Base-by-base conservation (phyloP, 2,888 invertebrate species). In the Antitype chi region DNA sequence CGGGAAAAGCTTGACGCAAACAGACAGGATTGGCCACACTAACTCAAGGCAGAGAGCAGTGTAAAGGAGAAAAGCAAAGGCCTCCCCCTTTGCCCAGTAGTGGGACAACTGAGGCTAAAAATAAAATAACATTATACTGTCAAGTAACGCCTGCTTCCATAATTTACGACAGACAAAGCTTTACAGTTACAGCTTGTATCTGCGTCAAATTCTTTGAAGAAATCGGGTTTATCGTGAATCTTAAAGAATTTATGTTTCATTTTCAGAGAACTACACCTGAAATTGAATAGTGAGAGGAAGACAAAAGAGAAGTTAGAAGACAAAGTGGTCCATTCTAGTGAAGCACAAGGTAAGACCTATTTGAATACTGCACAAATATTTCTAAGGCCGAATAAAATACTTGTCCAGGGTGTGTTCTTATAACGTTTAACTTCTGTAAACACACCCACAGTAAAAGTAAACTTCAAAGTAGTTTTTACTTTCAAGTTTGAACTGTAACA, bases 271-370 rank as follows among this genome's bases (percentile, higher is more conserved):
- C 93, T 99, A 15, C 98, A 99, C 90, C 97, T 98, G 89, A 97
- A 98, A 74, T 94, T 98, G 71, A 97, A 97, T 32, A 97, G 97
- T 79, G 99, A 99, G 91, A 97, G 98, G 47, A 97, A 97, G 84
- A 96, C 97, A 0, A 98, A 98, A 90, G 98, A 98, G 90, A 97
- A 97, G 80, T 94, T 98, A 9, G 98, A 99, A 92, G 96, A 97
- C 76, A 96, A 94, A 86, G 94, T 94, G 20, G 93, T 93, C 0
- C 90, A 93, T 74, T 90, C 92, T 6, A 87, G 91, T 32, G 97
- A 97, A 81, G 89, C 94, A 60, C 94, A 96, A 91, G 94, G 96
- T 96, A 84, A 68, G 17, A 25, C 25, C 17, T 17, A 25, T 2
- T 28, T 28, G 15, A 25, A 57, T 2, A 15, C 7, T 15, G 13